phyloP scores from a whole-genome alignment of 2,113 vertebrate genomes.

The Cygnus atratus region DNA sequence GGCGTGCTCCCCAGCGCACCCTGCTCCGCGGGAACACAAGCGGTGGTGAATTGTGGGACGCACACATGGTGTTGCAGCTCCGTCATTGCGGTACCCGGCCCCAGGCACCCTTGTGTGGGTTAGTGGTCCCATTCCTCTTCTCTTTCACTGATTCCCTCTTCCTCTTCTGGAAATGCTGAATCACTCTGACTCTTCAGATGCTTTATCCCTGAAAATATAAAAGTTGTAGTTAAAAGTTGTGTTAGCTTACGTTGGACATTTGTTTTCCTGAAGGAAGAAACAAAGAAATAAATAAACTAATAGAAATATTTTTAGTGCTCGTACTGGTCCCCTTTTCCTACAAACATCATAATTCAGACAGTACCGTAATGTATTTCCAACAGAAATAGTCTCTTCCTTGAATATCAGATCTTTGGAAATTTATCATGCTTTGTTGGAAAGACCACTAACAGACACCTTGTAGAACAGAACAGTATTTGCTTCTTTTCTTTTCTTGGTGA shows the following conservation, averaged over 20 bases:
- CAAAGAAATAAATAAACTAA: neutral
- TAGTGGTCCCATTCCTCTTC: slow-evolving; percentile 78
- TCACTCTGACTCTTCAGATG: slow-evolving; percentile 80
- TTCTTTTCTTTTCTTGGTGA: slow-evolving; percentile 9
- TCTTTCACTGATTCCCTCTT: slow-evolving; percentile 73
- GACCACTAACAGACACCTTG: neutral
- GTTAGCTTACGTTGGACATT: accelerated
- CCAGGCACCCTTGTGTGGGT: neutral
- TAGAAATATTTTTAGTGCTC: neutral
- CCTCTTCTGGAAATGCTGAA: slow-evolving; percentile 80
- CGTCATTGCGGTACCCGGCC: neutral
- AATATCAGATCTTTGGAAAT: slow-evolving; percentile 4
- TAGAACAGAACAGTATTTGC: neutral
- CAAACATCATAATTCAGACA: neutral
- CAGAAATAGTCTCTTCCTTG: neutral
- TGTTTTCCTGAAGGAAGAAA: neutral
- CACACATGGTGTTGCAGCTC: neutral
- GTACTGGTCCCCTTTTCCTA: neutral
- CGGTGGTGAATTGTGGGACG: neutral
- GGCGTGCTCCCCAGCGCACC: neutral
- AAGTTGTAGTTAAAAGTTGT: slow-evolving; percentile 38
- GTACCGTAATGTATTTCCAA: neutral
- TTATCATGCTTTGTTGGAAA: slow-evolving; percentile 9
- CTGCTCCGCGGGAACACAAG: neutral
- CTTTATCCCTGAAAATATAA: slow-evolving; percentile 80